Conservation (phyloP, 2,113 vertebrate species). For the Cheirogaleus medius region DNA sequence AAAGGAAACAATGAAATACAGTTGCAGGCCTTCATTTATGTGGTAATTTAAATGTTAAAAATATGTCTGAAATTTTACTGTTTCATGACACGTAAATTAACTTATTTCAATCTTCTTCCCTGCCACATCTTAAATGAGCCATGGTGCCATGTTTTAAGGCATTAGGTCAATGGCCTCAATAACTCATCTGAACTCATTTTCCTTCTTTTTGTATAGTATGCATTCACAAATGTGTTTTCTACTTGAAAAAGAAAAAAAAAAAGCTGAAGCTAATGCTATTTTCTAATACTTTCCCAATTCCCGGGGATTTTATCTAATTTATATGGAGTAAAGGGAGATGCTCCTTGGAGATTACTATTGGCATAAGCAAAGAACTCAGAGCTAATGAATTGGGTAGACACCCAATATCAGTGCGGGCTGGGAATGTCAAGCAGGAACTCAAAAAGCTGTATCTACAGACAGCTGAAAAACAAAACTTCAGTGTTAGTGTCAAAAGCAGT, state of each 20-base stretch:
- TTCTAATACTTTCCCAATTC: not conserved
- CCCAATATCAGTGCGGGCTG: fast-evolving
- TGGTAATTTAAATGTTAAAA: not conserved
- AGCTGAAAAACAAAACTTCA: not conserved
- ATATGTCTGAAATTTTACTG: not conserved
- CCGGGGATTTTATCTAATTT: not conserved
- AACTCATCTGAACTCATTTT: too few species aligned
- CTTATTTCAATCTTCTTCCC: not conserved
- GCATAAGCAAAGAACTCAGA: not conserved
- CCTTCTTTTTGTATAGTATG: not conserved
- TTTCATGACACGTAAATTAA: not conserved
- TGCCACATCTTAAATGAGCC: not conserved
- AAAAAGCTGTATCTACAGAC: not conserved
- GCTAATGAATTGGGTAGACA: not conserved
- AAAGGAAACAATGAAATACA: not conserved
- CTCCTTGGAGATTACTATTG: not conserved
- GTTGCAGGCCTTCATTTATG: not conserved
- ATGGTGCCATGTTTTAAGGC: not conserved
- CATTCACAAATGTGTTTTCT: not conserved
- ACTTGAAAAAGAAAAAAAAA: not conserved
- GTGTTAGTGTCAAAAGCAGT: not conserved
- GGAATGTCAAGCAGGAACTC: fast-evolving
- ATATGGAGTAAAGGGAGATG: not conserved
- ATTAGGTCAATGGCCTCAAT: not conserved
- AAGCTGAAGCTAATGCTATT: not conserved